Evolutionary conservation across 1,140 invertebrate genomes (phyloP).

Genomic region (Sitobion miscanthi): DNA sequence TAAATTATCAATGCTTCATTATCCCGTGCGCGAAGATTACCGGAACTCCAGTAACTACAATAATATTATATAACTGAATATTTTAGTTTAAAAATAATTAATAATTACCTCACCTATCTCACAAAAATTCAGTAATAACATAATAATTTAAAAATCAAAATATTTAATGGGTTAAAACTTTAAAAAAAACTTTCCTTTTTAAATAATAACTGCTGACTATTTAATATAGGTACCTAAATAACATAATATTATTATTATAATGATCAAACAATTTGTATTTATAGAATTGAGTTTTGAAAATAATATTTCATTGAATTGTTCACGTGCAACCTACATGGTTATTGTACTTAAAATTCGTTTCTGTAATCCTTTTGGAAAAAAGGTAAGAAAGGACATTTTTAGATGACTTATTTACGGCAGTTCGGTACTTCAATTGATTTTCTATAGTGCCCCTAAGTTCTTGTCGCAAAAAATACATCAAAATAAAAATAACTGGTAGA

Average conservation of each 20-base stretch:
- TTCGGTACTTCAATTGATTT: conserved; percentile 32
- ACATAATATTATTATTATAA: background rate
- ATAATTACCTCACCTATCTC: background rate
- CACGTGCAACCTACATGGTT: background rate
- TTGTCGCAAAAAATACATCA: background rate
- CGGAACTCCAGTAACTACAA: too few species aligned
- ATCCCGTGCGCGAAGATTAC: background rate
- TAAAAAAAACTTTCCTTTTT: too few species aligned
- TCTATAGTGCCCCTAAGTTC: background rate
- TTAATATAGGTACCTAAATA: background rate
- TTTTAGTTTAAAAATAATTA: background rate
- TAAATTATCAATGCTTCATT: background rate
- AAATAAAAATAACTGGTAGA: conserved; percentile 4
- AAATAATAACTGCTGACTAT: background rate
- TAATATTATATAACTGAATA: background rate
- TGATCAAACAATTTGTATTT: background rate
- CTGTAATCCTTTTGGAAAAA: background rate
- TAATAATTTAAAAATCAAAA: background rate
- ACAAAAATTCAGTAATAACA: background rate
- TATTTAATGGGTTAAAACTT: background rate
- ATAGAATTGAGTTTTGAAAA: background rate
- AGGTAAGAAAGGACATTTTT: conserved; percentile 11
- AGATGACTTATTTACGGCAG: conserved; percentile 13
- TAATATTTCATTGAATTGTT: background rate
- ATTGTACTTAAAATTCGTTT: background rate